Base-by-base conservation (phyloP, 2,888 invertebrate species). In the Zygaena filipendulae region DNA sequence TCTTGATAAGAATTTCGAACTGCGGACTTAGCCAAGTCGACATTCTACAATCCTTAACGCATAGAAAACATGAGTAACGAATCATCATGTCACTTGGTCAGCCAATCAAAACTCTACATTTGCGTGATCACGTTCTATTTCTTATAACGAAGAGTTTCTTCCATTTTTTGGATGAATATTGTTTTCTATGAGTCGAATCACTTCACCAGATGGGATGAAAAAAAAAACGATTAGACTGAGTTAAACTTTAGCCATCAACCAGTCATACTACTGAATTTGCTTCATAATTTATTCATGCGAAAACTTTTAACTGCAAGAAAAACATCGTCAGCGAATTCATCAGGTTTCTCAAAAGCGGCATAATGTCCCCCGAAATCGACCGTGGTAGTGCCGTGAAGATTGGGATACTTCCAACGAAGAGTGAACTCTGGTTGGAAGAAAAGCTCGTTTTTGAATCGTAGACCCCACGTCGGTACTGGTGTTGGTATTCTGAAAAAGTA, bases 311-410 rank as follows among this genome's bases (percentile, higher is more conserved):
- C 66, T 25, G 71, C 70, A 32, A 55, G 49, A 33, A 64, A 75
- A 8, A 96, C 58, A 47, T 94, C 91, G 4, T 82, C 66, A 13
- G 89, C 84, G 5, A 95, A 62, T 2, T 87, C 56, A 29, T 82
- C 59, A 0, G 95, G 93, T 36, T 84, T 81, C 61, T 96, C 92
- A 25, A 94, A 83, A 0, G 93, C 92, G 0, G 89, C 87, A 60
- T 92, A 96, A 61, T 95, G 95, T 0, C 96, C 96, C 1, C 92
- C 93, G 1, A 80, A 59, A 0, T 82, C 63, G 33, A 85, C 62
- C 27, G 85, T 82, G 0, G 83, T 86, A 27, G 84, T 82, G 4
- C 87, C 88, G 3, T 89, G 68, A 3, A 94, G 47, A 48, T 91
- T 88, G 3, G 61, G 59, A 47, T 79, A 91, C 50, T 84, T 86